Percentiles rank a stretch among this genome's conserved stretches.
Evolutionary conservation across 2,888 invertebrate genomes (phyloP).

Genomic region (Pachycephus smyrnensis): DNA sequence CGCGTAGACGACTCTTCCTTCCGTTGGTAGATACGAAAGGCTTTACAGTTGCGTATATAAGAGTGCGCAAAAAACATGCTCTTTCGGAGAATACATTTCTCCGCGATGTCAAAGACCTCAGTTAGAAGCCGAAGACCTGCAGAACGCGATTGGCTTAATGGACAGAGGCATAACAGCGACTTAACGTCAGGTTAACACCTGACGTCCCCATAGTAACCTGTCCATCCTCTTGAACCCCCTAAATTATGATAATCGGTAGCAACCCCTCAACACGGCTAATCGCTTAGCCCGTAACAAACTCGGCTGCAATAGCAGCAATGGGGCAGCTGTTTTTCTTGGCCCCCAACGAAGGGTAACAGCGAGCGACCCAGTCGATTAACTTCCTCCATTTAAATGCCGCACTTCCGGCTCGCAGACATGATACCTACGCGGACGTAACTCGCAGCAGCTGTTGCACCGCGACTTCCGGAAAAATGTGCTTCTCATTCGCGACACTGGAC

Average conservation of each 20-base stretch:
- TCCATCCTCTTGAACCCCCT: conserved; percentile 23
- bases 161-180: background rate
- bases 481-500: background rate
- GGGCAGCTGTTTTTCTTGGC: conserved; percentile 36
- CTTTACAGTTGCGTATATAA: background rate
- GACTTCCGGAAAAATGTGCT: conserved; percentile 4
- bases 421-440: conserved; percentile 16
- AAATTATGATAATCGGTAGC: conserved; percentile 34
- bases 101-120: background rate
- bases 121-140: background rate
- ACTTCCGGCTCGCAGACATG: conserved; percentile 48
- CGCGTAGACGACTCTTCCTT: background rate
- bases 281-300: conserved; percentile 25
- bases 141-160: background rate
- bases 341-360: conserved; percentile 17
- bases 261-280: conserved; percentile 23
- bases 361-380: conserved; percentile 52
- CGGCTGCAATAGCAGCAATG: conserved; percentile 11
- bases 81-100: background rate
- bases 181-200: conserved; percentile 25
- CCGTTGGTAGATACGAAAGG: background rate
- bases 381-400: conserved; percentile 55
- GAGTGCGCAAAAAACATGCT: background rate
- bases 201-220: conserved; percentile 23
- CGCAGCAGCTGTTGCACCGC: conserved; percentile 19